phyloP scores from a whole-genome alignment of 2,888 invertebrate species.

The Cryptus viduatorius region DNA sequence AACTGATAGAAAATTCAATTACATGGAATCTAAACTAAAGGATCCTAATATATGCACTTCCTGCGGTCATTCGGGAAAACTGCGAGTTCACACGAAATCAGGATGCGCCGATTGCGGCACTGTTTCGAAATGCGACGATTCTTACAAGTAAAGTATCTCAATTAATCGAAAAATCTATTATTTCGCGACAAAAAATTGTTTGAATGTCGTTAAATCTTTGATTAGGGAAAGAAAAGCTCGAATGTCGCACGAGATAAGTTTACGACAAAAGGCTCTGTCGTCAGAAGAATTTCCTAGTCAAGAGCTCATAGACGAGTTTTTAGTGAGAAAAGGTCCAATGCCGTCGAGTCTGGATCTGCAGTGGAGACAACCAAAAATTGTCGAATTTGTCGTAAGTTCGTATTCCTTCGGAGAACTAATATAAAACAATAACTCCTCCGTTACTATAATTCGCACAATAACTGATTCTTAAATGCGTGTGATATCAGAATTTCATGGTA shows the following conservation, averaged over 20 bases:
- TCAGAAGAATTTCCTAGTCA: slow-evolving; percentile 90
- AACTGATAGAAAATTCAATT: slow-evolving; percentile 86
- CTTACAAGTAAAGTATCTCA: slow-evolving; percentile 86
- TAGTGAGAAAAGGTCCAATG: slow-evolving; percentile 86
- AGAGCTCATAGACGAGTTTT: slow-evolving; percentile 91
- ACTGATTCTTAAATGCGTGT: slow-evolving; percentile 35
- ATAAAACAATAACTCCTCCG: not conserved
- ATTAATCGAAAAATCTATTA: slow-evolving; percentile 12
- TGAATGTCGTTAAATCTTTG: not conserved
- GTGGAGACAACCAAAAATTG: slow-evolving; percentile 89
- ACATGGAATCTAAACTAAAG: slow-evolving; percentile 85
- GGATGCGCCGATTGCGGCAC: slow-evolving; percentile 90
- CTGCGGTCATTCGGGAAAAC: slow-evolving; percentile 90
- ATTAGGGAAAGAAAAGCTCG: slow-evolving; percentile 88
- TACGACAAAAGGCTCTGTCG: slow-evolving; percentile 89
- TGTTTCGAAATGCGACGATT: slow-evolving; percentile 87
- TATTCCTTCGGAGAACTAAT: not conserved
- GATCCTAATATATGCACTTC: slow-evolving; percentile 89
- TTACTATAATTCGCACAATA: not conserved
- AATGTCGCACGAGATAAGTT: slow-evolving; percentile 89
- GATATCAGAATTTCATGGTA: slow-evolving; percentile 88
- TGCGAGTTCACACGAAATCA: slow-evolving; percentile 87
- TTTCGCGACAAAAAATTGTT: too few relatives aligned
- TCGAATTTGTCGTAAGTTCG: slow-evolving; percentile 89
- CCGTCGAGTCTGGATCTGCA: slow-evolving; percentile 86